These are phyloP conservation scores for Neostethus bicornis DNA, from an alignment of 2,797 vertebrate genomes.

Conservation along the genomic window DNA sequence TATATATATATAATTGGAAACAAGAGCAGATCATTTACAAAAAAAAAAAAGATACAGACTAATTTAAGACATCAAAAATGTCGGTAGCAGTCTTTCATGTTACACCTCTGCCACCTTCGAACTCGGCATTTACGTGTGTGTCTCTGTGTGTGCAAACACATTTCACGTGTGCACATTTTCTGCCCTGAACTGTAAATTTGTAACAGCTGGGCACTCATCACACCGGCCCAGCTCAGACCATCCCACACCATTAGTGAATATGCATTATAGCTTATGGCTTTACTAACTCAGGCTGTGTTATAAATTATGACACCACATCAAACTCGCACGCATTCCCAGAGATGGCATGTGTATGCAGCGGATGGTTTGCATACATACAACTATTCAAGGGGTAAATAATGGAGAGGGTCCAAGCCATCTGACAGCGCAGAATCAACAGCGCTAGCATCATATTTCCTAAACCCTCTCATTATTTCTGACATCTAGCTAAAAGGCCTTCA, in stretches of 20 bases:
- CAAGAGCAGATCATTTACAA: background rate
- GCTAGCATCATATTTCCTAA: conserved; percentile 43
- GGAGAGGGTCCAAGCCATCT: conserved; percentile 60
- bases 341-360: conserved; percentile 36
- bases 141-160: background rate
- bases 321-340: conserved; percentile 52
- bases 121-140: conserved; percentile 3
- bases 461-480: conserved; percentile 50
- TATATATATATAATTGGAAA: background rate
- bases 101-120: conserved; percentile 17
- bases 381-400: conserved; percentile 67
- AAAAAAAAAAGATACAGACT: background rate
- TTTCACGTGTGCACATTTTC: conserved; percentile 37
- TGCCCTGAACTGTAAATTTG: conserved; percentile 62
- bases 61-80: background rate
- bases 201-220: conserved; percentile 60
- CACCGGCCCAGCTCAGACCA: conserved; percentile 44
- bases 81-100: conserved; percentile 12
- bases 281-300: conserved; percentile 75
- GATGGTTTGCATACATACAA: conserved; percentile 71
- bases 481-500: conserved; percentile 38
- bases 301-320: conserved; percentile 74
- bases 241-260: conserved; percentile 75
- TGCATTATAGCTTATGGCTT: conserved; percentile 81
- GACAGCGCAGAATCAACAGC: conserved; percentile 66